A percentile compares a stretch with the other conserved stretches of the same genome.
phyloP scores from a whole-genome alignment of 2,113 vertebrate genomes.

The Scomber scombrus region DNA sequence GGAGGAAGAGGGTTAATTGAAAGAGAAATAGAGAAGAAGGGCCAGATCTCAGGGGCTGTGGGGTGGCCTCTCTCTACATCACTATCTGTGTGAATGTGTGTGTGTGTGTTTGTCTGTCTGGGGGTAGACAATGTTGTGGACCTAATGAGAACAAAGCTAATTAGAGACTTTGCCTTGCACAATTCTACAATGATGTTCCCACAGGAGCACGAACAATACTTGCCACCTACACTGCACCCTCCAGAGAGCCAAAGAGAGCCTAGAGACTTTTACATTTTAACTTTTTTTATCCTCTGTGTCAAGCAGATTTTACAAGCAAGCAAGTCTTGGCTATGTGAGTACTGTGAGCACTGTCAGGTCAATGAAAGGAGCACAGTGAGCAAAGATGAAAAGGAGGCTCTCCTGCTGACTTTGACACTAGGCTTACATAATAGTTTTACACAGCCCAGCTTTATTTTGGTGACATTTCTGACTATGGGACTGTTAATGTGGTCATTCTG shows the following conservation, averaged over 20 bases:
- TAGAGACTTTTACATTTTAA: constrained; percentile 31
- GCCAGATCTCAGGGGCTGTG: constrained; percentile 66
- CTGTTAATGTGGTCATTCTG: background rate
- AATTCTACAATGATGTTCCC: constrained; percentile 52
- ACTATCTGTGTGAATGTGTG: constrained; percentile 17
- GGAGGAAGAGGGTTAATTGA: constrained; percentile 72
- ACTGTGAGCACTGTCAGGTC: constrained; percentile 21
- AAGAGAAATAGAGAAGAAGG: constrained; percentile 67
- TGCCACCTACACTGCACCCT: constrained; percentile 52
- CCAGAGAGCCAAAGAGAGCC: constrained; percentile 17
- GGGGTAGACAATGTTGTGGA: constrained; percentile 58
- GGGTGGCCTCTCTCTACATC: constrained; percentile 44
- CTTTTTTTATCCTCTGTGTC: constrained; percentile 23
- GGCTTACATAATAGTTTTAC: no score
- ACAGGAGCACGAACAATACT: constrained; percentile 55
- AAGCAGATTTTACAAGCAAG: constrained; percentile 35
- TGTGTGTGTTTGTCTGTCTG: constrained; percentile 53
- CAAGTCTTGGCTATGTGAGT: background rate
- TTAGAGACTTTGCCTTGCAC: constrained; percentile 70
- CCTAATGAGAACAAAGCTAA: constrained; percentile 80
- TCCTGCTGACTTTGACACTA: constrained; percentile 37
- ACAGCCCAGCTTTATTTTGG: background rate
- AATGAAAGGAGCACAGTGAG: constrained; percentile 14
- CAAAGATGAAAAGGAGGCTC: constrained; percentile 32
- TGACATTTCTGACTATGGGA: background rate